Base-by-base conservation (phyloP, 2,113 vertebrate genomes). In the Eulacestoma nigropectus region DNA sequence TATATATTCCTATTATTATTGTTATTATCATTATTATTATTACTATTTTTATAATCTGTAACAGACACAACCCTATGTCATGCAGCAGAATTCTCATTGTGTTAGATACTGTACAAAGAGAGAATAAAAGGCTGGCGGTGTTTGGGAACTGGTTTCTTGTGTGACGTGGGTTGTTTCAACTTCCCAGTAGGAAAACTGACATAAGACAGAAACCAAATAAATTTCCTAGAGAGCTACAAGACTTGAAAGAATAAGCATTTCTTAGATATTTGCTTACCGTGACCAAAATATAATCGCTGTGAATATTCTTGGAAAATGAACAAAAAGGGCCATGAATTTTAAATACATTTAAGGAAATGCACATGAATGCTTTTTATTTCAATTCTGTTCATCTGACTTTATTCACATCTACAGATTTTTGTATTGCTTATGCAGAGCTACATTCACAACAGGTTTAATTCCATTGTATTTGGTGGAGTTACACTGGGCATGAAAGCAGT, bases 401-500 rank as follows among this genome's bases (percentile, higher is more conserved):
- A 63, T 82, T 94, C 75, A 87, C 35, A 50, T 67, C 50, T 90
- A 80, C 19, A 68, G 30, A 47, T 65, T 65, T 42, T 77, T 89
- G 27, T 56, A n/a, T 22, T 63, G 13, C 35, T 94, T 94, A 22
- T 57, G 46, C 68, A 76, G 57, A 93, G 63, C 50, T 95, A 25
- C 39, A 47, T 83, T 77, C 83, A 69, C 30, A 87, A 50, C 26
- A 33, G 18, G 9, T 83, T 33, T 94, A 93, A 62, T 93, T 91
- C 89, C 57, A 63, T 32, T 1, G 16, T 55, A 81, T 90, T 85
- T 2, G 3, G 10, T 73, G n/a, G 53, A 79, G 37, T 89, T 73
- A 65, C 35, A 93, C 18, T 11, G 55, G 57, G 82, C 78, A 67
- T 84, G 73, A 94, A 97, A 96, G 89, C 50, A 94, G 84, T 77